These are phyloP conservation scores for Dipodomys stephensi DNA, from an alignment of 2,113 vertebrate species.

Conservation along the genomic window DNA sequence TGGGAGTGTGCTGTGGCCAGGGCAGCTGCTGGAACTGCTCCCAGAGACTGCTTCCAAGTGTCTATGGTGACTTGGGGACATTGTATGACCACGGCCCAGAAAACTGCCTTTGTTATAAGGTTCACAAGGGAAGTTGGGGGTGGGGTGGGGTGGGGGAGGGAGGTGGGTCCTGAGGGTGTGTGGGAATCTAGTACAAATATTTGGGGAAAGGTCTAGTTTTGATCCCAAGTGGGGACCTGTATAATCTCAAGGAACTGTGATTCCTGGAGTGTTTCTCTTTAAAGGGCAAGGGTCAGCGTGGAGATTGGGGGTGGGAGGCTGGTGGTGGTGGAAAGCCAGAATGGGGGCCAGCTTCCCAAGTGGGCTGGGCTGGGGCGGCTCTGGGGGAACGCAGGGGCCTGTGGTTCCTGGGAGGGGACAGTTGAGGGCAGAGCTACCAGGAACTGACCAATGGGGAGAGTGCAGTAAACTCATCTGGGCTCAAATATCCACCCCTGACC, in stretches of 20 bases:
- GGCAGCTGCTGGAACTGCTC: neutral
- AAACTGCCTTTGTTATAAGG: neutral
- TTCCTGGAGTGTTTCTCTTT: neutral
- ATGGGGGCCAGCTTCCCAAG: neutral
- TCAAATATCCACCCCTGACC: conserved; percentile 78
- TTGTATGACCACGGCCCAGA: neutral
- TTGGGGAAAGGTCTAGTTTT: neutral
- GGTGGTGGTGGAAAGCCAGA: neutral
- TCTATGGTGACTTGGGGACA: neutral
- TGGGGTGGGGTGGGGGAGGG: too few relatives aligned
- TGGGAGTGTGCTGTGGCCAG: too few relatives aligned
- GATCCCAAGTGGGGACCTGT: neutral
- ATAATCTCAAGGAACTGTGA: neutral
- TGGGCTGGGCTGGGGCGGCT: neutral
- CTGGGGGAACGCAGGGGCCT: neutral
- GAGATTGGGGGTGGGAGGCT: neutral
- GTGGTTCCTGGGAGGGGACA: neutral
- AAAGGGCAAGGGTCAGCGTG: neutral
- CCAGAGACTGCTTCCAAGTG: neutral
- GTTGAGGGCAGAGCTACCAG: neutral
- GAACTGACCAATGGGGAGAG: conserved; percentile 84
- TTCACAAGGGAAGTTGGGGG: too few relatives aligned
- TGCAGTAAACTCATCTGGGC: conserved; percentile 81
- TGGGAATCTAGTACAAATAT: neutral
- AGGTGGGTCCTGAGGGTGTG: neutral